Evolutionary conservation across 2,888 invertebrate species (phyloP).

Genomic region (Phortica magna): DNA sequence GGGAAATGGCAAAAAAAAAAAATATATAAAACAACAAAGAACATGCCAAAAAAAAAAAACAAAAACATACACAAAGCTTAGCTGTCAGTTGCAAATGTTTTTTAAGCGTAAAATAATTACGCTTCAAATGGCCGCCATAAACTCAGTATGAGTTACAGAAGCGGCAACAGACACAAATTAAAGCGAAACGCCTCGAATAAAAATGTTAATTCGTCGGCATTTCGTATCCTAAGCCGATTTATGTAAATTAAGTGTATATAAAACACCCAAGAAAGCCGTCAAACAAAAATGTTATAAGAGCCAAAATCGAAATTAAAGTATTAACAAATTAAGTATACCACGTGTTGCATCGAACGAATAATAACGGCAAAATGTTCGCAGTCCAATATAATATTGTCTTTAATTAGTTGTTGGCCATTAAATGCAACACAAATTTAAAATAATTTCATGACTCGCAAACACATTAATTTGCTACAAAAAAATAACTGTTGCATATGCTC

Average conservation of each 20-base stretch:
- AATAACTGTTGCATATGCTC: slow-evolving; percentile 6
- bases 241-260: slow-evolving; percentile 48
- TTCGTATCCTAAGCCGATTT: slow-evolving; percentile 39
- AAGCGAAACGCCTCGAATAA: neutral
- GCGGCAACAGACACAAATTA: neutral
- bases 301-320: slow-evolving; percentile 11
- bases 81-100: slow-evolving; percentile 47
- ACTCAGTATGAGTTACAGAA: neutral
- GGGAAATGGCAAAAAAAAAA: neutral
- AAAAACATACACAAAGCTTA: neutral
- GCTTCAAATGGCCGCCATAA: slow-evolving; percentile 23
- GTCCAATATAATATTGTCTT: neutral
- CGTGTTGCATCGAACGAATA: neutral
- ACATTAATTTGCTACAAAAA: neutral
- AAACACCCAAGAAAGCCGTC: neutral
- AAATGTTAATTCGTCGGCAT: slow-evolving; percentile 12
- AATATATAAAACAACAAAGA: neutral
- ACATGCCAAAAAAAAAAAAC: neutral
- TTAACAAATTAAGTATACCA: slow-evolving; percentile 18
- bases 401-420: no score
- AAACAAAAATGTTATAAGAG: neutral
- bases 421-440: neutral
- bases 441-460: neutral
- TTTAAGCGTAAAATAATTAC: slow-evolving; percentile 64
- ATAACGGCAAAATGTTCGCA: neutral